A percentile compares a stretch with the other conserved stretches of the same genome.
These are phyloP conservation scores for Lineus longissimus DNA, from an alignment of 1,140 invertebrate species.

Conservation along the genomic window DNA sequence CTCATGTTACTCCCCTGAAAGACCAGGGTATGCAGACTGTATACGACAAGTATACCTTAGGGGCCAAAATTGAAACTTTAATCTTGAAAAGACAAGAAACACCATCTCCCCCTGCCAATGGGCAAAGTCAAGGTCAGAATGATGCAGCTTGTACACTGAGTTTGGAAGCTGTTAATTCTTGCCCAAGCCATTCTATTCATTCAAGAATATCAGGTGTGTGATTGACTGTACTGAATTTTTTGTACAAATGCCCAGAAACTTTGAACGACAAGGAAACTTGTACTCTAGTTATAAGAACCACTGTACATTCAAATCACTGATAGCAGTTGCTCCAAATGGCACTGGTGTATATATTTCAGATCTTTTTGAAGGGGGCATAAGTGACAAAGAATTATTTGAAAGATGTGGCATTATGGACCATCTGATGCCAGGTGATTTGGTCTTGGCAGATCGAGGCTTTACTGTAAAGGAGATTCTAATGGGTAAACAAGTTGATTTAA, in stretches of 20 bases:
- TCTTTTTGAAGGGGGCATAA: slow-evolving; percentile 9
- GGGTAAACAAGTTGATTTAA: slow-evolving; percentile 16
- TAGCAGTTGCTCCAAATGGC: slow-evolving; percentile 11
- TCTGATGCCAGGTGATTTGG: slow-evolving; percentile 15
- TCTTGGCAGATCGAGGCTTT: slow-evolving; percentile 23
- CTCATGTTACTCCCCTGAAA: background rate
- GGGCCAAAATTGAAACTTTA: background rate
- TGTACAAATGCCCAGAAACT: slow-evolving; percentile 6
- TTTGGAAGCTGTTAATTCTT: background rate
- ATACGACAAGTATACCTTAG: background rate
- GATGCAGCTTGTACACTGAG: background rate
- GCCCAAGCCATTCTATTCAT: slow-evolving; percentile 8
- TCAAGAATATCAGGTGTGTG: slow-evolving; percentile 5
- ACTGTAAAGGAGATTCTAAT: slow-evolving; percentile 23
- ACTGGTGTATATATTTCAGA: slow-evolving; percentile 10
- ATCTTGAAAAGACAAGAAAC: background rate
- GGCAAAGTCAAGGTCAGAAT: background rate
- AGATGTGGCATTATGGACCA: slow-evolving; percentile 18
- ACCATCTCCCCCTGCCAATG: too few relatives aligned
- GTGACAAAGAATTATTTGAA: slow-evolving; percentile 11
- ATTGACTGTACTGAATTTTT: slow-evolving; percentile 14
- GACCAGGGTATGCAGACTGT: background rate
- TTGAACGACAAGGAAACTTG: slow-evolving; percentile 12
- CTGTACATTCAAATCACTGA: slow-evolving; percentile 14
- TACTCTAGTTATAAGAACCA: slow-evolving; percentile 14